These are phyloP conservation scores for Passerina amoena DNA, from an alignment of 2,113 vertebrate species.

Conservation along the genomic window DNA sequence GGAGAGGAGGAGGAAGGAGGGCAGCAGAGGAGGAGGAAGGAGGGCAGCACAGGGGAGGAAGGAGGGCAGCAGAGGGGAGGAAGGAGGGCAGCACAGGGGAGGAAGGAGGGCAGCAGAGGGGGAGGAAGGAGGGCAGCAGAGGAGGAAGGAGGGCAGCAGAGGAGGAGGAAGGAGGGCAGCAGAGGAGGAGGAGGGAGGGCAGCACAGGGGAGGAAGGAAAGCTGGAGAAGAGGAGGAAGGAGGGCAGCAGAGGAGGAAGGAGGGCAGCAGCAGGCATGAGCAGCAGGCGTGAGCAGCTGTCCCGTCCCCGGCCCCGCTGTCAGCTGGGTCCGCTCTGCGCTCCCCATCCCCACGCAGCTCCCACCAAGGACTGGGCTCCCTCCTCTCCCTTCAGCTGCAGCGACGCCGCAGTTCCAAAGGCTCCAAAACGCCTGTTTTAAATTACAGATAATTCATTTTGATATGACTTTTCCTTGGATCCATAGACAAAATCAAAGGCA, in stretches of 20 bases:
- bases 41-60: not conserved
- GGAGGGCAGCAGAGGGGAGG: not conserved
- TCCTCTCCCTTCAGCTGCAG: not conserved
- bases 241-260: not conserved
- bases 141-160: not conserved
- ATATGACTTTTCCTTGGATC: not conserved
- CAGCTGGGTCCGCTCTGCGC: not conserved
- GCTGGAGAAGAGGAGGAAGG: too few species aligned
- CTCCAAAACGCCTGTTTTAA: not conserved
- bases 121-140: not conserved
- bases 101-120: not conserved
- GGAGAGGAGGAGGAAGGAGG: not conserved
- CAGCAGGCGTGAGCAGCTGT: not conserved
- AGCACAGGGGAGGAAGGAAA: not conserved
- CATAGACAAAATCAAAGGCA: not conserved
- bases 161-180: not conserved
- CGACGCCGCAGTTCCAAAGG: not conserved
- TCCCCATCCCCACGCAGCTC: not conserved
- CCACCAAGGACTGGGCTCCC: not conserved
- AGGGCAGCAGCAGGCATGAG: not conserved
- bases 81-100: not conserved
- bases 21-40: not conserved
- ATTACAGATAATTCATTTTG: slow-evolving; percentile 13
- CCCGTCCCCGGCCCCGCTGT: not conserved
- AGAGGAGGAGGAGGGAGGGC: not conserved